A percentile compares a stretch with the other conserved stretches of the same genome.
These are phyloP conservation scores for Suricata suricatta DNA, from an alignment of 2,113 vertebrate species.

Conservation along the genomic window DNA sequence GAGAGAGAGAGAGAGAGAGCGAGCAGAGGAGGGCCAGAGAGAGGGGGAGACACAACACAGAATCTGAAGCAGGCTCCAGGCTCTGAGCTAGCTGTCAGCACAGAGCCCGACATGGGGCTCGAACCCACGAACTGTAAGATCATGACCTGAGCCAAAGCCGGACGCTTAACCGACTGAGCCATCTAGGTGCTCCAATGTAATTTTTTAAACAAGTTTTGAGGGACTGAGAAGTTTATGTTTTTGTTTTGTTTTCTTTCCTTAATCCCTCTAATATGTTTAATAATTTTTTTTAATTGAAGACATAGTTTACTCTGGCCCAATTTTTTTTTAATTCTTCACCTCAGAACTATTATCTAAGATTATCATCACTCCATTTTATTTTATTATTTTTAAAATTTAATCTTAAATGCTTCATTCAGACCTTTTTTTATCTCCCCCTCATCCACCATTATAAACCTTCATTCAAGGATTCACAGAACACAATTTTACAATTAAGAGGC, in stretches of 20 bases:
- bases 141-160: too few relatives aligned
- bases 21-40: too few relatives aligned
- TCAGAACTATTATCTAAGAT: neutral
- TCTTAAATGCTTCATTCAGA: neutral
- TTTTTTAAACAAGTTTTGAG: neutral
- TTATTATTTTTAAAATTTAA: neutral
- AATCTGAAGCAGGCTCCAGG: too few relatives aligned
- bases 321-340: neutral
- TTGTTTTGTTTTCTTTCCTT: neutral
- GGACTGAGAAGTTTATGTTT: neutral
- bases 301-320: neutral
- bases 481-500: neutral
- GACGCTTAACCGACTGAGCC: too few relatives aligned
- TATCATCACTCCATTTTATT: neutral
- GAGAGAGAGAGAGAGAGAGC: too few relatives aligned
- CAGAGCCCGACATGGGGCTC: too few relatives aligned
- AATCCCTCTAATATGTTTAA: slow-evolving; percentile 31
- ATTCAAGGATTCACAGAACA: neutral
- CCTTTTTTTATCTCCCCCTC: neutral
- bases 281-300: neutral
- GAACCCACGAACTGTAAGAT: too few relatives aligned
- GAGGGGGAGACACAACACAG: too few relatives aligned
- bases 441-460: neutral
- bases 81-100: too few relatives aligned
- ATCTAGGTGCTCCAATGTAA: too few relatives aligned